These are phyloP conservation scores for Drosophila flavopinicola DNA, from an alignment of 2,888 invertebrate genomes.

Conservation along the genomic window DNA sequence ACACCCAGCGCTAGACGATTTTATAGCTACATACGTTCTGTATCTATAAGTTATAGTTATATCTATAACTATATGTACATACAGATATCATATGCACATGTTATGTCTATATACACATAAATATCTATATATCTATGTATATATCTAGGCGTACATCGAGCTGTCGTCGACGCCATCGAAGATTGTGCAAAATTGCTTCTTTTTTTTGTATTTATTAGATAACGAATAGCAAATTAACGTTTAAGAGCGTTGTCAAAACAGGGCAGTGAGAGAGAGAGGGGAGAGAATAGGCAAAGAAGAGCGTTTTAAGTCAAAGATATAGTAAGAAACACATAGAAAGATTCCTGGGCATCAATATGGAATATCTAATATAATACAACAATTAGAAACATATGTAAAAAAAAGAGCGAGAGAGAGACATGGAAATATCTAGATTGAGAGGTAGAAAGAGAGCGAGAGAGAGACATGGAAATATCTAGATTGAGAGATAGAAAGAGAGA, in stretches of 20 bases:
- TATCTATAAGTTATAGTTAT: slow-evolving; percentile 12
- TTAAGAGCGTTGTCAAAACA: slow-evolving; percentile 11
- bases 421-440: no score
- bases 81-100: slow-evolving; percentile 2
- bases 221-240: slow-evolving; percentile 32
- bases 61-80: slow-evolving; percentile 10
- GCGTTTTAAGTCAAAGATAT: no score
- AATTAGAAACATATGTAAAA: no score
- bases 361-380: no score
- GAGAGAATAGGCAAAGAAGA: not conserved
- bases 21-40: slow-evolving; percentile 13
- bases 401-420: no score
- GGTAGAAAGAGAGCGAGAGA: no score
- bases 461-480: no score
- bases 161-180: slow-evolving; percentile 13
- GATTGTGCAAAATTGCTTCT: slow-evolving; percentile 20
- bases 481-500: no score
- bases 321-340: no score
- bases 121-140: slow-evolving; percentile 4
- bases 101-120: slow-evolving; percentile 1
- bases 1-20: slow-evolving; percentile 25
- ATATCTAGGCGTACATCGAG: slow-evolving; percentile 16
- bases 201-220: slow-evolving; percentile 43
- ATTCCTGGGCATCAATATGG: no score
- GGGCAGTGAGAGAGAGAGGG: not conserved